Conservation (phyloP, 2,888 invertebrate genomes). For the Ganaspis brasiliensis region DNA sequence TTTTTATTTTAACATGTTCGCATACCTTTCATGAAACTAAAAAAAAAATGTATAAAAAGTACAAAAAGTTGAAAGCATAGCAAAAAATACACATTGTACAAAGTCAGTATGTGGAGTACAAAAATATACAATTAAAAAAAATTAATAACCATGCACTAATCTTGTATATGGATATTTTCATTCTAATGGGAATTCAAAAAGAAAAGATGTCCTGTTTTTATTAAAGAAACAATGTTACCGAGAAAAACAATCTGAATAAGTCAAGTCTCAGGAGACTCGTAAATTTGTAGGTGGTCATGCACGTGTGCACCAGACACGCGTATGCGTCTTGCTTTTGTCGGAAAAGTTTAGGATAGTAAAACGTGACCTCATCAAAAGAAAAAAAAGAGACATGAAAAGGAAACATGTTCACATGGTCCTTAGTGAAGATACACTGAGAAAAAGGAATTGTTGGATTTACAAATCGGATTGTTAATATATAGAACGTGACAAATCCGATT, state of each 20-base stretch:
- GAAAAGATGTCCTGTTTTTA: constrained; percentile 9
- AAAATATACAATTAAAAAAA: neutral
- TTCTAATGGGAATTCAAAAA: neutral
- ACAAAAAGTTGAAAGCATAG: neutral
- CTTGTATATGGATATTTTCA: neutral
- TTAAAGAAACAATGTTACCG: constrained; percentile 5
- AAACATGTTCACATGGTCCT: constrained; percentile 24
- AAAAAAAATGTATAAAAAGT: neutral
- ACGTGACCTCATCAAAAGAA: constrained; percentile 35
- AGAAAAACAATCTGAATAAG: constrained; percentile 34
- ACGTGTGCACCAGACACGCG: constrained; percentile 62
- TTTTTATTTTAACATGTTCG: too few species aligned
- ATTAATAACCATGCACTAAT: too few species aligned
- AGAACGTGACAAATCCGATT: too few species aligned
- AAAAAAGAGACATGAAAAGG: constrained; percentile 28
- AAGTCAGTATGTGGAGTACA: too few species aligned
- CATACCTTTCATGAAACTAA: too few species aligned
- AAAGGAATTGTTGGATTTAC: too few species aligned
- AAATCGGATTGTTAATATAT: too few species aligned
- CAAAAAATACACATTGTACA: too few species aligned
- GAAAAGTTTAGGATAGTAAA: constrained; percentile 35
- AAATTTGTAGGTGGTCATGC: constrained; percentile 55
- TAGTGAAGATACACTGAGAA: constrained; percentile 12
- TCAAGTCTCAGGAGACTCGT: constrained; percentile 10
- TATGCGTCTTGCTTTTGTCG: constrained; percentile 15